These are phyloP conservation scores for Brachypteracias leptosomus DNA, from an alignment of 2,113 vertebrate species.

Conservation along the genomic window DNA sequence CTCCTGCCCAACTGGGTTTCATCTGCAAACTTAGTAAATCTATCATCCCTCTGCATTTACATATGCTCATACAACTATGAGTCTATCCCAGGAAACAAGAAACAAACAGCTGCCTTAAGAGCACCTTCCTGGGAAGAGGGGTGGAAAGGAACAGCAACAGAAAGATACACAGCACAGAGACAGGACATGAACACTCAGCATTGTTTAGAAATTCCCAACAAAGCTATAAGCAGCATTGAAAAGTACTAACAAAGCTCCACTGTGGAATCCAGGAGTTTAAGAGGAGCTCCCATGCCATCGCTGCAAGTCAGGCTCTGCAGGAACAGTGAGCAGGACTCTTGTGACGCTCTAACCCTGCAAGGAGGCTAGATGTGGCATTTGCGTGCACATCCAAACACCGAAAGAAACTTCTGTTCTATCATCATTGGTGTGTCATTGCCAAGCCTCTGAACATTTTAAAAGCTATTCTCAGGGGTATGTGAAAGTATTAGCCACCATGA, in stretches of 20 bases:
- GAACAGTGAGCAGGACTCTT: neutral
- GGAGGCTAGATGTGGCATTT: neutral
- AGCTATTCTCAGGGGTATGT: neutral
- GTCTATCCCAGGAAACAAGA: neutral
- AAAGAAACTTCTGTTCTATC: neutral
- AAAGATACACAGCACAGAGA: neutral
- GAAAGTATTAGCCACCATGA: neutral
- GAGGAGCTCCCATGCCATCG: neutral
- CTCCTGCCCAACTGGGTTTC: neutral
- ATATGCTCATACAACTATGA: accelerated
- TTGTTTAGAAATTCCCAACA: neutral
- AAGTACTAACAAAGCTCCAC: neutral
- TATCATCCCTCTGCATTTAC: neutral
- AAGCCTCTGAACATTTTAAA: neutral
- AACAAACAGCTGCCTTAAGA: neutral
- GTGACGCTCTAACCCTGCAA: neutral
- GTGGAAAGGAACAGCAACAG: neutral
- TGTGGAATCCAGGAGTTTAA: neutral
- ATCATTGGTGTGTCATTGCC: neutral
- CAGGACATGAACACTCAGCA: neutral
- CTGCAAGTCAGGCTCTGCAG: neutral
- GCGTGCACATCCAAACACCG: neutral
- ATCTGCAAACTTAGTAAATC: neutral
- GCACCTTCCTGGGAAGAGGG: neutral
- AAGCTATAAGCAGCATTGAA: neutral